phyloP scores from a whole-genome alignment of 2,888 invertebrate genomes.

The Euphydryas editha region DNA sequence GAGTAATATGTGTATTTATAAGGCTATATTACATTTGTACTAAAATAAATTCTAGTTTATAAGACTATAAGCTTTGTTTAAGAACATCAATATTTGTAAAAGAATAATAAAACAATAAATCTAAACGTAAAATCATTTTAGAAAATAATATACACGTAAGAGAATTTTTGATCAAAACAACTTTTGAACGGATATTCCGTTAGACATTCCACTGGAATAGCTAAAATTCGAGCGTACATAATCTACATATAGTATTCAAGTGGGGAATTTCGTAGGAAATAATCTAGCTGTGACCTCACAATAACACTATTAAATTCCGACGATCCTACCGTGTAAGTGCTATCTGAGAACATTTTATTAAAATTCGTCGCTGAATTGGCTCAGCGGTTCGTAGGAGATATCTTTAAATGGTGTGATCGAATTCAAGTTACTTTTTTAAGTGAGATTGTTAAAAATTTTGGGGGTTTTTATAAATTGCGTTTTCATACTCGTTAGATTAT shows the following conservation, averaged over 20 bases:
- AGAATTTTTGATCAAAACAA: conserved; percentile 3
- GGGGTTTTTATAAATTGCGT: too few relatives aligned
- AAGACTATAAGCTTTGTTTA: too few relatives aligned
- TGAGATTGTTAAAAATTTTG: too few relatives aligned
- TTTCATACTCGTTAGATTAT: too few relatives aligned
- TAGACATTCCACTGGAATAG: conserved; percentile 4
- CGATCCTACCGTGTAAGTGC: not conserved
- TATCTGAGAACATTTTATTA: conserved; percentile 6
- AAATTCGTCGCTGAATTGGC: not conserved
- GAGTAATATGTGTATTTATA: too few relatives aligned
- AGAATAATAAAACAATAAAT: not conserved
- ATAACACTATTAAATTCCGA: conserved; percentile 23
- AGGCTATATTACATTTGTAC: too few relatives aligned
- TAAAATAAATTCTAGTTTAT: too few relatives aligned
- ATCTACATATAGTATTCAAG: conserved; percentile 13
- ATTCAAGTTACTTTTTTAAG: not conserved
- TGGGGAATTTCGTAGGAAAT: conserved; percentile 20
- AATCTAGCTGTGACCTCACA: conserved; percentile 21
- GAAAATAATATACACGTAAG: not conserved
- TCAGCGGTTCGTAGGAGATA: not conserved
- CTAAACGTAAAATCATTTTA: not conserved
- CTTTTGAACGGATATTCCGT: conserved; percentile 3
- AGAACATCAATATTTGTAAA: not conserved
- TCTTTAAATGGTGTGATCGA: not conserved
- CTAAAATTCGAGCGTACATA: not conserved